phyloP scores from a whole-genome alignment of 2,797 vertebrate genomes.

The Acestrorhynchus altus region DNA sequence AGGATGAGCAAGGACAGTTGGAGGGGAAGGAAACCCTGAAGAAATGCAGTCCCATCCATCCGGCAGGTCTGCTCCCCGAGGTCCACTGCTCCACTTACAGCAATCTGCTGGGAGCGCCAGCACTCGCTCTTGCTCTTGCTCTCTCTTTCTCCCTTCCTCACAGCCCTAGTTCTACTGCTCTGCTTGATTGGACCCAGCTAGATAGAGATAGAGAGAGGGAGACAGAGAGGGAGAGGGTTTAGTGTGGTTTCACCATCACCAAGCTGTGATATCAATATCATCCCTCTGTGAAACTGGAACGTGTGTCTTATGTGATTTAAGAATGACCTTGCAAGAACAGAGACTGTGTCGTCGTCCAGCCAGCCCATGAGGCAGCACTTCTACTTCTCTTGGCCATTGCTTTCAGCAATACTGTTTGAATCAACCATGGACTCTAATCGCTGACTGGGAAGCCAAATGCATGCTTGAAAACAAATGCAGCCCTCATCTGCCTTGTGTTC shows the following conservation, averaged over 20 bases:
- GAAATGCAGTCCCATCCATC: slow-evolving; percentile 56
- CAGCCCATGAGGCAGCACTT: slow-evolving; percentile 17
- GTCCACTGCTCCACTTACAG: slow-evolving; percentile 62
- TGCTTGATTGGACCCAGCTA: slow-evolving; percentile 37
- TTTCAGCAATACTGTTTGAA: slow-evolving; percentile 39
- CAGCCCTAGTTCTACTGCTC: slow-evolving; percentile 51
- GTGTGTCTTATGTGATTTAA: slow-evolving; percentile 28
- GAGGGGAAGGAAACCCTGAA: slow-evolving; percentile 67
- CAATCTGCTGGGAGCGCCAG: slow-evolving; percentile 56
- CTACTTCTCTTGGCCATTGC: slow-evolving; percentile 5
- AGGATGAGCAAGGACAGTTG: slow-evolving; percentile 57
- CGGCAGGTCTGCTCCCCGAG: slow-evolving; percentile 64
- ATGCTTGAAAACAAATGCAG: slow-evolving; percentile 32
- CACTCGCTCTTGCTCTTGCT: slow-evolving; percentile 12
- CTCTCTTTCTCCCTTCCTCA: slow-evolving; percentile 26
- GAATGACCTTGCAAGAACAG: slow-evolving; percentile 40
- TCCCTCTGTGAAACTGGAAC: slow-evolving; percentile 38
- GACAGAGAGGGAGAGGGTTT: slow-evolving; percentile 29
- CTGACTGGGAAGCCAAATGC: slow-evolving; percentile 28
- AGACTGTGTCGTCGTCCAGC: background rate
- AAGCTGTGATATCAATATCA: slow-evolving; percentile 29
- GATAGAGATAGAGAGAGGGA: slow-evolving; percentile 24
- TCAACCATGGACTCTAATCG: slow-evolving; percentile 15
- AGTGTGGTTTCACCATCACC: slow-evolving; percentile 26
- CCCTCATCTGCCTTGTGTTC: slow-evolving; percentile 6